phyloP scores from a whole-genome alignment of 1,140 invertebrate genomes.

The Bemisia tabaci region DNA sequence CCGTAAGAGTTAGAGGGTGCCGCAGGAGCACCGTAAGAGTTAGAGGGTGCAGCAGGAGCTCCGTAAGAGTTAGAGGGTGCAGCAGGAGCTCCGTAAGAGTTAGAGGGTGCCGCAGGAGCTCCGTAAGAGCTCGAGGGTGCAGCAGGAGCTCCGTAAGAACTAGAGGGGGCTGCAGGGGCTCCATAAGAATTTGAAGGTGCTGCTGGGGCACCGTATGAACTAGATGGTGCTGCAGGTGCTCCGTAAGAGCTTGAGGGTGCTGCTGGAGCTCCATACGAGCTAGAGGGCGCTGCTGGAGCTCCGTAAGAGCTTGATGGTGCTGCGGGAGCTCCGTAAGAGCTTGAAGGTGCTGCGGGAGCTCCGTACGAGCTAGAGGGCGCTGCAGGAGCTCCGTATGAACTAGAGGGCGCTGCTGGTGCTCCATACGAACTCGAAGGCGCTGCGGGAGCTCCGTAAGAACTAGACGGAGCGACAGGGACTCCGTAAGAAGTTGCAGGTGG shows the following conservation, averaged over 20 bases:
- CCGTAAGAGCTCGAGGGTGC: constrained; percentile 14
- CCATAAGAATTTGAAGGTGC: constrained; percentile 27
- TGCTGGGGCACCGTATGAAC: constrained; percentile 15
- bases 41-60: constrained; percentile 12
- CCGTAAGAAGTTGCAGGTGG: constrained; percentile 24
- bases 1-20: constrained; percentile 10
- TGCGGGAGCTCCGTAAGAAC: constrained; percentile 33
- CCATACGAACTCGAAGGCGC: constrained; percentile 21
- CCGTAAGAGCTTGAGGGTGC: constrained; percentile 11
- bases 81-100: constrained; percentile 17
- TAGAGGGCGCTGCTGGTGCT: background rate
- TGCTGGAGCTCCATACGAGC: constrained; percentile 6
- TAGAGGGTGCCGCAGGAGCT: constrained; percentile 13
- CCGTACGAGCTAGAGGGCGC: constrained; percentile 2
- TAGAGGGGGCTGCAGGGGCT: constrained; percentile 16
- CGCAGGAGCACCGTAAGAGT: constrained; percentile 9
- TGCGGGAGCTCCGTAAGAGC: constrained; percentile 6
- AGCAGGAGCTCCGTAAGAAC: constrained; percentile 21
- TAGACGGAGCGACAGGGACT: constrained; percentile 30
- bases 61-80: constrained; percentile 10
- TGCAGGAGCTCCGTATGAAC: background rate
- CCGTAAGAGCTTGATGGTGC: constrained; percentile 11
- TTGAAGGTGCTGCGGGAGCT: constrained; percentile 3
- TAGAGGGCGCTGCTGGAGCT: constrained; percentile 10
- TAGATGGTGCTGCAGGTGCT: constrained; percentile 9